Evolutionary conservation across 2,888 invertebrate species (phyloP).

Genomic region (Hemaris fuciformis): DNA sequence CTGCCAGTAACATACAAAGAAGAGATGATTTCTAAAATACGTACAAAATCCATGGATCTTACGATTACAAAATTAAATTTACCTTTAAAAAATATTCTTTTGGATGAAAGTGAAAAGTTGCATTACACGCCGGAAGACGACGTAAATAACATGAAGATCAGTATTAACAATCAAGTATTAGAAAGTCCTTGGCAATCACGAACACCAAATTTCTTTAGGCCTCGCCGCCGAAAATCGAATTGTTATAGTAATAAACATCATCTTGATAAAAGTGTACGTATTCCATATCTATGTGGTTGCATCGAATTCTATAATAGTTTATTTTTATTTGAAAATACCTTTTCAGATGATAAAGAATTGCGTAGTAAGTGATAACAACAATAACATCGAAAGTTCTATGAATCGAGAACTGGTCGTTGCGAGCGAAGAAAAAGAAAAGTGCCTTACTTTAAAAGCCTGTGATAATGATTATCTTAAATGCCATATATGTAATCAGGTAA

Average conservation of each 20-base stretch:
- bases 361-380: conserved; percentile 47
- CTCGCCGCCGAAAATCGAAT: conserved; percentile 49
- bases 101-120: neutral
- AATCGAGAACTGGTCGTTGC: conserved; percentile 9
- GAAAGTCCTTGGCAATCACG: conserved; percentile 82
- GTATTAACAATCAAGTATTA: conserved; percentile 75
- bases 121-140: neutral
- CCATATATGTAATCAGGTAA: conserved; percentile 52
- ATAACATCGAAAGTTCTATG: conserved; percentile 38
- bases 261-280: conserved; percentile 33
- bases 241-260: conserved; percentile 11
- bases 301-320: no score
- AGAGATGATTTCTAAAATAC: neutral
- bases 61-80: neutral
- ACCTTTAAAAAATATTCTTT: neutral
- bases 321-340: no score
- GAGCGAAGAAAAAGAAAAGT: conserved; percentile 17
- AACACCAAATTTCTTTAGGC: conserved; percentile 55
- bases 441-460: neutral
- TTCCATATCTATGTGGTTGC: no score
- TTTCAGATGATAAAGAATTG: conserved; percentile 35
- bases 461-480: conserved; percentile 44
- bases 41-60: conserved; percentile 1
- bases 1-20: neutral
- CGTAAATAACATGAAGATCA: conserved; percentile 32